phyloP scores from a whole-genome alignment of 1,140 invertebrate species.

The Ctenoplectra terminalis region DNA sequence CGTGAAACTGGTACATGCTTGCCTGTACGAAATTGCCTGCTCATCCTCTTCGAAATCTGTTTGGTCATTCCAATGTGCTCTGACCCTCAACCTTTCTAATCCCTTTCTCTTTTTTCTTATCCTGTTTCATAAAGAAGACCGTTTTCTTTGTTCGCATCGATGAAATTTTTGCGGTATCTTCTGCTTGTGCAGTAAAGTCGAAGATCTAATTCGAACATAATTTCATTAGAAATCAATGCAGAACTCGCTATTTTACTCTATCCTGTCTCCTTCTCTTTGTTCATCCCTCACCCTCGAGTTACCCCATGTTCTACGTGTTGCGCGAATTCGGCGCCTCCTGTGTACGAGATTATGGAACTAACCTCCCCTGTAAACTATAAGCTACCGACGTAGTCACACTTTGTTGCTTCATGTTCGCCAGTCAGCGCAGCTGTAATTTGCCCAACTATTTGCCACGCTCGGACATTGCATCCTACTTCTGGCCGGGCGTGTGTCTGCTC shows the following conservation, averaged over 20 bases:
- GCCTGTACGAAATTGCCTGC: slow-evolving; percentile 54
- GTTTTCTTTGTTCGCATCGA: background rate
- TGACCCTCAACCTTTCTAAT: background rate
- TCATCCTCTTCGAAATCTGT: background rate
- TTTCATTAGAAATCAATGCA: background rate
- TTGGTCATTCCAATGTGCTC: background rate
- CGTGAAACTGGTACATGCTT: slow-evolving; percentile 28
- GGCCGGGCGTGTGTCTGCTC: background rate
- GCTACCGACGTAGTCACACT: slow-evolving; percentile 44
- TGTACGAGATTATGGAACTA: slow-evolving; percentile 54
- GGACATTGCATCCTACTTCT: slow-evolving; percentile 20
- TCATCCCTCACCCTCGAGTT: slow-evolving; percentile 9
- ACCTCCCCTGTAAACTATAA: slow-evolving; percentile 48
- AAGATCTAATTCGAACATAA: too few species aligned
- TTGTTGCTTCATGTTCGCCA: slow-evolving; percentile 32
- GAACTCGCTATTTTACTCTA: too few species aligned
- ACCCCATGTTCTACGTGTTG: background rate
- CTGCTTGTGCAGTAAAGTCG: too few species aligned
- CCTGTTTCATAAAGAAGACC: background rate
- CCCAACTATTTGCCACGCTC: slow-evolving; percentile 39
- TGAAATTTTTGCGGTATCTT: background rate
- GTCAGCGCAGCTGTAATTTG: slow-evolving; percentile 41
- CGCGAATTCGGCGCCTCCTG: slow-evolving; percentile 26
- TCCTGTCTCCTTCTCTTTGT: background rate
- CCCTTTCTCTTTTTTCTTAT: background rate